Conservation (phyloP, 1,140 invertebrate species). For the Akabosia matsudoensis region DNA sequence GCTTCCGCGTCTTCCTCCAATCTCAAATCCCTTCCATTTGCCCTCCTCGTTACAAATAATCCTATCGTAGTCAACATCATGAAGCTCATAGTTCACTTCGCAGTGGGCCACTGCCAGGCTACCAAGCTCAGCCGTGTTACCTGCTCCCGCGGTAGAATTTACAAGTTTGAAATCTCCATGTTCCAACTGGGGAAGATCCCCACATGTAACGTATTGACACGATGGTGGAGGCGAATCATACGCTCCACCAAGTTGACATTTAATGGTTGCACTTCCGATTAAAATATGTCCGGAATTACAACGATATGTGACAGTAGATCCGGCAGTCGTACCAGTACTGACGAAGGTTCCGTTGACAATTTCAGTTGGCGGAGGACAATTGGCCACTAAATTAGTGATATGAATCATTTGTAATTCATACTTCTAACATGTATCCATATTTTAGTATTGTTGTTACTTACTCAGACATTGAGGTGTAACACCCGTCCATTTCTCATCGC, state of each 20-base stretch:
- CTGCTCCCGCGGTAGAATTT: slow-evolving; percentile 56
- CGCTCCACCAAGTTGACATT: slow-evolving; percentile 73
- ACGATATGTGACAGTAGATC: slow-evolving; percentile 71
- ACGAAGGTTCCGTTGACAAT: slow-evolving; percentile 69
- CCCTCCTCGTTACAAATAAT: slow-evolving; percentile 69
- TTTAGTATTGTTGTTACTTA: slow-evolving; percentile 49
- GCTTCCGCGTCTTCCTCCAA: not conserved
- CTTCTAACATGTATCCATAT: not conserved
- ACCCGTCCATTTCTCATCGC: slow-evolving; percentile 75
- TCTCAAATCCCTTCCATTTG: slow-evolving; percentile 65
- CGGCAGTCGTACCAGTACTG: slow-evolving; percentile 66
- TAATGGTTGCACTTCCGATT: slow-evolving; percentile 73
- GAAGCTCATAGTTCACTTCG: slow-evolving; percentile 75
- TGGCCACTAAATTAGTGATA: slow-evolving; percentile 47
- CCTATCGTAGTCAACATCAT: slow-evolving; percentile 52
- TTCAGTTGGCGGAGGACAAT: slow-evolving; percentile 73
- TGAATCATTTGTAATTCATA: slow-evolving; percentile 7
- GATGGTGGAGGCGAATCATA: slow-evolving; percentile 75
- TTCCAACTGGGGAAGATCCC: slow-evolving; percentile 70
- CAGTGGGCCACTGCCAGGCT: slow-evolving; percentile 74
- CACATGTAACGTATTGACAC: slow-evolving; percentile 84
- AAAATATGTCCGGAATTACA: slow-evolving; percentile 81
- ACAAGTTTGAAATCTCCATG: slow-evolving; percentile 68
- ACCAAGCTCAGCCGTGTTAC: slow-evolving; percentile 68
- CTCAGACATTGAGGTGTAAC: slow-evolving; percentile 73